Conservation (phyloP, 2,888 invertebrate species). For the Napeogenes inachia region DNA sequence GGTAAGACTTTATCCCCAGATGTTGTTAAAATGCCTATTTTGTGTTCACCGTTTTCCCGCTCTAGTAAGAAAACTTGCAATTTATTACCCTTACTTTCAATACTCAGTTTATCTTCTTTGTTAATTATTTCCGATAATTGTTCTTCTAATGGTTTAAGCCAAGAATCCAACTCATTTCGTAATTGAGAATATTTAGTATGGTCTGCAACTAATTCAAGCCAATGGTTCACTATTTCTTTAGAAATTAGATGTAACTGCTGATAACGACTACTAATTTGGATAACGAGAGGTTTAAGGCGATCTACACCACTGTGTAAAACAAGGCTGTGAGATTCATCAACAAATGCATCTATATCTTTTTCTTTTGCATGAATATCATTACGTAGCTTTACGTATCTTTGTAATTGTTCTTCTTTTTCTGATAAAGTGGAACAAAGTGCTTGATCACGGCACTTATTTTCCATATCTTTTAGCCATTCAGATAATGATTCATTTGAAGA, state of each 20-base stretch:
- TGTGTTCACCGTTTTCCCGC: slow-evolving; percentile 89
- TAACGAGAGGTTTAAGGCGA: slow-evolving; percentile 89
- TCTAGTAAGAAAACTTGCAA: slow-evolving; percentile 86
- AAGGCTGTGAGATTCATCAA: slow-evolving; percentile 92
- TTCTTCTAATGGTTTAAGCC: slow-evolving; percentile 87
- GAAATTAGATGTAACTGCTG: slow-evolving; percentile 87
- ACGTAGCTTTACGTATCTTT: slow-evolving; percentile 83
- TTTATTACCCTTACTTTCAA: slow-evolving; percentile 82
- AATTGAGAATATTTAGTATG: slow-evolving; percentile 88
- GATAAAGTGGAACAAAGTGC: slow-evolving; percentile 86
- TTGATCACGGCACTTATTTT: slow-evolving; percentile 91
- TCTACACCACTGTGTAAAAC: slow-evolving; percentile 90
- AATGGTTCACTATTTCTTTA: slow-evolving; percentile 91
- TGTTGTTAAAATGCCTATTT: slow-evolving; percentile 84
- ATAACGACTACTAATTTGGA: slow-evolving; percentile 93
- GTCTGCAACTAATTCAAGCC: slow-evolving; percentile 89
- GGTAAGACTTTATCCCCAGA: slow-evolving; percentile 94
- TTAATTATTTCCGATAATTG: slow-evolving; percentile 79
- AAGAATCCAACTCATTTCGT: slow-evolving; percentile 83
- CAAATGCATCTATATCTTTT: slow-evolving; percentile 90
- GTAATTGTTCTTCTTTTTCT: slow-evolving; percentile 87
- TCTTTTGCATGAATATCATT: slow-evolving; percentile 88
- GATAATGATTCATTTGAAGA: slow-evolving; percentile 86
- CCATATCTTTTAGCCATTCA: slow-evolving; percentile 91
- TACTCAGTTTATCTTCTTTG: slow-evolving; percentile 80